Base-by-base conservation (phyloP, 2,113 vertebrate genomes). In the Sylvia atricapilla region DNA sequence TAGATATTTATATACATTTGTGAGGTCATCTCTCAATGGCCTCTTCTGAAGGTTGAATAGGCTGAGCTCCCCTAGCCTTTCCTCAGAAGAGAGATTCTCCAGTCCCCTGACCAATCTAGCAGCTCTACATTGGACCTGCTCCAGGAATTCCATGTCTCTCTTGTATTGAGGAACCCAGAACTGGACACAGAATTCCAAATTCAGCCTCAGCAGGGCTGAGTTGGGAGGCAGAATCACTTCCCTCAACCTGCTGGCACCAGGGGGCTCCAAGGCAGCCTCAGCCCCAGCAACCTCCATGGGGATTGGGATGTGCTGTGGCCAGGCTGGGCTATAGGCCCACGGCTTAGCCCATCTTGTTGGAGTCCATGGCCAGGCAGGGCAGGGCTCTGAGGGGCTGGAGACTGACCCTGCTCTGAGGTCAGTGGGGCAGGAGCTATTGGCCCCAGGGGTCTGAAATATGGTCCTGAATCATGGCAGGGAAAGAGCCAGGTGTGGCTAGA, bases 261-360 rank as follows among this genome's bases (percentile, higher is more conserved):
- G 7, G 13, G 5, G 5, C 10, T 59, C 11, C 1, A 5, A 31
- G 56, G 16, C 41, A 46, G 16, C 7, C 35, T 18, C 10, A 56
- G 10, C 9, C 13, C 3, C 9, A 25, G 35, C 15, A 37, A n/a
- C 3, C 5, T 7, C 9, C 12, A 7, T 47, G 46, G 21, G 11
- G 15, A 25, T 0, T 10, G 44, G 23, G 17, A 47, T 2, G 2
- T 33, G 18, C 11, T 8, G 8, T 56, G 21, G 6, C 11, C 2
- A 5, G 52, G 30, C 17, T 33, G n/a, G 17, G 15, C 37, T 15
- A 0, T 2, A 16, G 6, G 2, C 3, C 6, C 10, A 6, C 0
- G 0, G 4, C 10, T 47, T 21, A 13, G 6, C 3, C 18, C 17
- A 2, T 27, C 17, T 28, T 0, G 0, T 3, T 3, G 6, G 12